Evolutionary conservation across 2,888 invertebrate genomes (phyloP), one percentile per base, ranked within the genome.

Genomic region (Eubasilissa splendida): DNA sequence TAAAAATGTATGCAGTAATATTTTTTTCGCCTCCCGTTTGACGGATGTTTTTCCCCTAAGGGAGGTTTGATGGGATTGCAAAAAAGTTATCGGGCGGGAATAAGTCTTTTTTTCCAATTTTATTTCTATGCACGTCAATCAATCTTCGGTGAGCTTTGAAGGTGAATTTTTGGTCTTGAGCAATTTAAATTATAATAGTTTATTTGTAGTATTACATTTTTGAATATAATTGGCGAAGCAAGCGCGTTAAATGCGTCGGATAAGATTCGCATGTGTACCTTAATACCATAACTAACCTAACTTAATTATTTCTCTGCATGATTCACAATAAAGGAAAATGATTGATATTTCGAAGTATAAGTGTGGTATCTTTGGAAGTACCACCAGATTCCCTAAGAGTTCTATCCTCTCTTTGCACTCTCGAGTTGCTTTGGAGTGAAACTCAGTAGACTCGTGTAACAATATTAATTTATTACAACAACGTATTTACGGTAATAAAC

Each of bases 41-140:
- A 75, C 60, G 74, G 76, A 75, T 80, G 79, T 59, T 65, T 11
- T 75, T 59, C 59, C 79, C 75, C 53, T 58, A 58, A 60, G 79
- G 75, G 75, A 75, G 63, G 8, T 75, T 56, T 53, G 68, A 70
- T 60, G 54, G 59, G 42, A 65, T 63, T 54, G 74, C 56, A 50
- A 71, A 60, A 52, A 76, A 22, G 58, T 77, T 58, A 77, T 68
- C 42, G 70, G 77, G 77, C 71, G 71, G 58, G 77, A 78, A 78
- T 59, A 75, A 14, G 12, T 70, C 52, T 53, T 56, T 22, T 11
- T 73, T 73, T 58, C 33, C 42, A 42, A 0, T 12, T 50, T 12
- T 60, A n/a, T 59, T 75, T 60, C 14, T 60, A 76, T 63, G 76
- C 76, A 65, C 65, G 76, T 65, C 76, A 76, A 76, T 76, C 76